Base-by-base conservation (phyloP, 2,888 invertebrate genomes). In the Apodemia mormo region DNA sequence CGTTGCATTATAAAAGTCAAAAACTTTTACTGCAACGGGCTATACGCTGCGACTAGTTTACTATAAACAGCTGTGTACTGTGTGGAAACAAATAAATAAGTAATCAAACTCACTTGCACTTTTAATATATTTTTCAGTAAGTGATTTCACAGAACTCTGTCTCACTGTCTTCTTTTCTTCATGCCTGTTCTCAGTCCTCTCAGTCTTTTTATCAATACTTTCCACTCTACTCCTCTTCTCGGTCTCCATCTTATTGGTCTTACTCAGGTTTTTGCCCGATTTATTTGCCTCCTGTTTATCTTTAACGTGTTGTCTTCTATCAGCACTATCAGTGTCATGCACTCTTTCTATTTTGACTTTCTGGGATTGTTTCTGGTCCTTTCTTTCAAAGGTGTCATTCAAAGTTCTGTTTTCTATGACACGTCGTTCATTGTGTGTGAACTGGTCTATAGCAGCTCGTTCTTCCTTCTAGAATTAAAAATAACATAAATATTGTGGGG, bases 91-190 rank as follows among this genome's bases (percentile, higher is more conserved):
- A 22, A 22, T 22, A 52, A 52, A 1, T 52, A n/a, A 5, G 4
- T 52, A 52, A n/a, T 14, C 8, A n/a, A 68, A 88, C 92, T 91
- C 75, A 92, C 92, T 89, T 68, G 95, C 94, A 83, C 95, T 96
- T 81, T 96, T 96, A 79, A 96, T 96, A 82, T 96, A 96, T 85
- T 96, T 96, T 82, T 96, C 96, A n/a, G 96, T 96, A 74, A 96
- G 94, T 70, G 96, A 96, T 82, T 96, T 96, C 14, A 96, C 96
- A 0, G 96, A 96, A 76, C 95, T 96, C 77, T 95, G 94, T n/a
- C 96, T 92, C 8, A 94, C 88, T 76, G 91, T 89, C 80, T 84
- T 89, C 67, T 90, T 88, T 43, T 87, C 87, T 52, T 86, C 85
- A 70, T 80, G 79, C 71, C 84, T 83, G 43, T 77, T 86, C 67